phyloP scores from a whole-genome alignment of 2,888 invertebrate species.

The Drosophila ezoana region DNA sequence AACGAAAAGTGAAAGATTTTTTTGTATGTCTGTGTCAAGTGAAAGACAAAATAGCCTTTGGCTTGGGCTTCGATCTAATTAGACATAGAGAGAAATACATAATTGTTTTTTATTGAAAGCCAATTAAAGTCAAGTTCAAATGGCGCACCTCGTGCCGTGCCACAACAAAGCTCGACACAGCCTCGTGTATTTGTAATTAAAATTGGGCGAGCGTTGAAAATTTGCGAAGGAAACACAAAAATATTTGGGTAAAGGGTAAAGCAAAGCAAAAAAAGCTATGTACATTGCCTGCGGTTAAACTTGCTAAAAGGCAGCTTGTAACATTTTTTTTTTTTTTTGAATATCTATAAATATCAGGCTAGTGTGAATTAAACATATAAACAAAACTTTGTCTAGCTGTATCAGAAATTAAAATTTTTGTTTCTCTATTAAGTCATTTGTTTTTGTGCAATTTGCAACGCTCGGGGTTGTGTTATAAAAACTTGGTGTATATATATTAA shows the following conservation, averaged over 20 bases:
- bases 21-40: slow-evolving; percentile 35
- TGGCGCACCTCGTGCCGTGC: slow-evolving; percentile 61
- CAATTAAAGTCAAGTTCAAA: slow-evolving; percentile 79
- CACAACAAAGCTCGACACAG: slow-evolving; percentile 43
- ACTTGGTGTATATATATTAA: not conserved
- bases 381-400: slow-evolving; percentile 2
- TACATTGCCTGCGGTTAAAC: slow-evolving; percentile 26
- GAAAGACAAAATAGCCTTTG: slow-evolving; percentile 44
- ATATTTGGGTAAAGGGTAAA: slow-evolving; percentile 15
- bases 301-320: slow-evolving; percentile 13
- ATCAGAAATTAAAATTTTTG: no score
- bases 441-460: not conserved
- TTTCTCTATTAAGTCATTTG: not conserved
- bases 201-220: slow-evolving; percentile 72
- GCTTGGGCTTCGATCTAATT: slow-evolving; percentile 47
- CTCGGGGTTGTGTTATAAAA: no score
- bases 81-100: slow-evolving; percentile 52
- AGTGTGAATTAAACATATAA: slow-evolving; percentile 18
- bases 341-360: slow-evolving; percentile 23
- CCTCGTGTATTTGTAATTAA: slow-evolving; percentile 65
- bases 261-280: not conserved
- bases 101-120: slow-evolving; percentile 71
- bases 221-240: slow-evolving; percentile 33
- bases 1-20: slow-evolving; percentile 69
- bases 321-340: slow-evolving; percentile 6